phyloP scores from a whole-genome alignment of 2,888 invertebrate genomes.

The Sisyra nigra region DNA sequence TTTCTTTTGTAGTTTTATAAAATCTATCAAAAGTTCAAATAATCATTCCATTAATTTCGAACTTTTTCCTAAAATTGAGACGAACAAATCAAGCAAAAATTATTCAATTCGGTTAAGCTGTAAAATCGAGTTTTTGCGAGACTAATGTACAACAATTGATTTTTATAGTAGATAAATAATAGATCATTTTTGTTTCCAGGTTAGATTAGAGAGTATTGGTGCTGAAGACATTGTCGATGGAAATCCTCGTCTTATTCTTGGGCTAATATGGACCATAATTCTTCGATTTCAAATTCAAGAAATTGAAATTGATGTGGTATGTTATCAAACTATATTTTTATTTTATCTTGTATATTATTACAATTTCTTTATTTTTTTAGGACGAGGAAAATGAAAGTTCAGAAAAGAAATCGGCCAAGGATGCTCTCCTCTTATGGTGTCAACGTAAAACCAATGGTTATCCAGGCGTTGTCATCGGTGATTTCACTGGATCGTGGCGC shows the following conservation, averaged over 20 bases:
- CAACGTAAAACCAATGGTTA: constrained; percentile 96
- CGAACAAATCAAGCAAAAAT: too few relatives aligned
- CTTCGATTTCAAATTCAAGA: constrained; percentile 97
- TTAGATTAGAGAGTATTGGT: constrained; percentile 93
- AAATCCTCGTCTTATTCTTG: constrained; percentile 90
- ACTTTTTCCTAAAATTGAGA: too few relatives aligned
- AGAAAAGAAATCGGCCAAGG: constrained; percentile 97
- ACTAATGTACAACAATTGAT: too few relatives aligned
- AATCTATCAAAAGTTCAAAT: too few relatives aligned
- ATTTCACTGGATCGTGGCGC: constrained; percentile 89
- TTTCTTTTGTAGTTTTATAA: too few relatives aligned
- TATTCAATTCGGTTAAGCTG: too few relatives aligned
- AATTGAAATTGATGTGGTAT: constrained; percentile 90
- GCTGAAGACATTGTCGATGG: constrained; percentile 99
- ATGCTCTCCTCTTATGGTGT: constrained; percentile 95
- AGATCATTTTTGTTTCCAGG: constrained; percentile 34
- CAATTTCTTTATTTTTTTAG: constrained; percentile 26
- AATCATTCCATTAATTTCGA: too few relatives aligned
- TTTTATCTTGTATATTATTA: background rate
- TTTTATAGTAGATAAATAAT: too few relatives aligned
- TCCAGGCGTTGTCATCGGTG: constrained; percentile 72
- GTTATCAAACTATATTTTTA: constrained; percentile 20
- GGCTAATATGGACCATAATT: constrained; percentile 98
- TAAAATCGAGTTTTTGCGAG: too few relatives aligned
- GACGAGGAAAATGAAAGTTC: constrained; percentile 93